Base-by-base conservation (phyloP, 2,797 vertebrate species). In the Furcifer pardalis region DNA sequence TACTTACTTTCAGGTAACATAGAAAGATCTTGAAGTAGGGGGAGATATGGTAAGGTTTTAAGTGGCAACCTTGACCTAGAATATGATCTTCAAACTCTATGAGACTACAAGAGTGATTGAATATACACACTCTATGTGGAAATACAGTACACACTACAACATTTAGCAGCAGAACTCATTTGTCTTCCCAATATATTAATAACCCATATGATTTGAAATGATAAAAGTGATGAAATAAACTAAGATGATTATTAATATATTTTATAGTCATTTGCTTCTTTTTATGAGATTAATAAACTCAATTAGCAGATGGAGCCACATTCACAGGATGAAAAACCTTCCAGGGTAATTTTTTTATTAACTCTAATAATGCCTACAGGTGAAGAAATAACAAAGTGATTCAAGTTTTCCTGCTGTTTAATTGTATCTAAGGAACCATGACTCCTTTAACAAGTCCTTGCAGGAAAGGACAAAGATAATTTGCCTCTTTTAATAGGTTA, bases 371-470 rank as follows among this genome's bases (percentile, higher is more conserved):
- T 84, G 79, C 80, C 84, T 90, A 79, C 32, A 86, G 86, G 82
- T 90, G 76, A 94, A 82, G 80, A 87, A 93, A 92, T 35, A 88
- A 65, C 78, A 56, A 85, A 91, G 60, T 32, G 42, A 89, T 32
- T 91, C 77, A 63, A 85, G 79, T 23, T 91, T 90, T 27, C 69
- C 88, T 85, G 84, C 44, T 78, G 37, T 85, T 91, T 90, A 90
- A 86, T 92, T 91, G 92, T 90, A 91, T 82, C 69, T 88, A 88
- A 86, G 46, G 27, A 93, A 66, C 69, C 25, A 0, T 86, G 85
- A 91, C 66, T 91, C 9, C 63, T 91, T 88, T 91, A 91, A 86
- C 62, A 91, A 91, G 83, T 89, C 78, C 60, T 88, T 90, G 90
- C 78, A 86, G 40, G 86, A 84, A 80, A 89, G 35, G 46, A 68